Evolutionary conservation across 2,113 vertebrate species (phyloP), one percentile per base, ranked within the genome.

Genomic region (Phycodurus eques): DNA sequence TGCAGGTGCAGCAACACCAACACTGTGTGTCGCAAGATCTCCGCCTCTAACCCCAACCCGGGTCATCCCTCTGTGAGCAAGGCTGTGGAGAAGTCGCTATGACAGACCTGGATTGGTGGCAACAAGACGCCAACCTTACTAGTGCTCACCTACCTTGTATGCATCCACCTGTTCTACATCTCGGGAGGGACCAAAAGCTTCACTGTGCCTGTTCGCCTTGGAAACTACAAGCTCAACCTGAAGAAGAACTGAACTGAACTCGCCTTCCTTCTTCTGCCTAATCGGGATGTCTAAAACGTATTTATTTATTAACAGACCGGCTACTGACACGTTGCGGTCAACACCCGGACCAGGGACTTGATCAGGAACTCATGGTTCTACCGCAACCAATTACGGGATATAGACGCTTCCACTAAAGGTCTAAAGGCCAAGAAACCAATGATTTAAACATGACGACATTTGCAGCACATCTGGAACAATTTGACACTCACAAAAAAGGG

Each of bases 1-100:
- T 99, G 98, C 92, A 94, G 97, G 86, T 99, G 98, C 92, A 94
- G 93, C 90, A 96, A 94, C 93, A 96, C 95, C 89, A 98, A 98
- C 85, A 96, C 97, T 0, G 97, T 98, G 85, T 98, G 96, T 91
- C 94, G 98, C 72, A 98, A 99, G 90, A 95, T 97, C 84, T 98
- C 97, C 35, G 93, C 94, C 53, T 90, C 95, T 43, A 90, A 92
- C 51, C 90, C 93, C 8, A 91, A 92, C 42, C 86, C 94, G 6
- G 84, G 91, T 20, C 90, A 92, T 19, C 88, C 92, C 13, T 82
- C 94, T 0, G 88, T 95, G 78, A 94, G 94, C 83, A 98, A 97
- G 93, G 88, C 94, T 62, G 88, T 95, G 83, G 96, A 98, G 67
- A 98, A 99, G 84, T 95, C 95, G 2, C 95, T 97, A 96, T 98